These are phyloP conservation scores for Syrrhaptes paradoxus DNA, from an alignment of 2,113 vertebrate species.

Conservation along the genomic window DNA sequence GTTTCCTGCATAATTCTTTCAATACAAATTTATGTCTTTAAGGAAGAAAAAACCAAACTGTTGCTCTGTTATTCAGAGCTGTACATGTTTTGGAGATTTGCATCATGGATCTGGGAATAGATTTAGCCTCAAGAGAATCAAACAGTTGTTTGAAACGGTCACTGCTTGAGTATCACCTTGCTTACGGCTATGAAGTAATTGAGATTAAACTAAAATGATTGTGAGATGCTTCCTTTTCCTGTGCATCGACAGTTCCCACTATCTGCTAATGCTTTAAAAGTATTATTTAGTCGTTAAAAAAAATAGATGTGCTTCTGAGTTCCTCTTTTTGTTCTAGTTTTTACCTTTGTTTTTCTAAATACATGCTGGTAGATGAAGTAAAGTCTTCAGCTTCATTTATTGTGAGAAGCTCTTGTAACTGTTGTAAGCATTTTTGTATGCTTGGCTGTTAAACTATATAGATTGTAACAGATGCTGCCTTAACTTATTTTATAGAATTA, in stretches of 20 bases:
- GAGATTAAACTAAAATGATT: constrained; percentile 34
- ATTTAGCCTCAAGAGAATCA: constrained; percentile 22
- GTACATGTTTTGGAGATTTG: background rate
- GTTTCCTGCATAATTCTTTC: background rate
- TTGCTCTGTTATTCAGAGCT: background rate
- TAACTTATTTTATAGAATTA: constrained; percentile 53
- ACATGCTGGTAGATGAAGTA: background rate
- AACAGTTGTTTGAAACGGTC: constrained; percentile 43
- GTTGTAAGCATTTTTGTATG: constrained; percentile 23
- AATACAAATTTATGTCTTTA: background rate
- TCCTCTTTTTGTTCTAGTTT: background rate
- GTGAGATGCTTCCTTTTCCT: constrained; percentile 1
- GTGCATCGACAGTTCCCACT: background rate
- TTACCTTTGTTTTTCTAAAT: constrained; percentile 29
- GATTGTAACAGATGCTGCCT: constrained; percentile 24
- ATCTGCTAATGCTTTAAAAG: background rate
- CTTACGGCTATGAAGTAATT: constrained; percentile 36
- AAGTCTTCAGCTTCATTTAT: constrained; percentile 11
- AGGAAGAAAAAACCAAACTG: background rate
- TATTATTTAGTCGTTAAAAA: constrained; percentile 14
- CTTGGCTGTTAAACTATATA: constrained; percentile 41
- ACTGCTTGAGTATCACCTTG: constrained; percentile 19
- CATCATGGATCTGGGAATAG: background rate
- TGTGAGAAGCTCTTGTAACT: background rate
- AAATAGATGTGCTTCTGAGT: background rate